Base-by-base conservation (phyloP, 2,113 vertebrate species). In the Hymenochirus boettgeri region DNA sequence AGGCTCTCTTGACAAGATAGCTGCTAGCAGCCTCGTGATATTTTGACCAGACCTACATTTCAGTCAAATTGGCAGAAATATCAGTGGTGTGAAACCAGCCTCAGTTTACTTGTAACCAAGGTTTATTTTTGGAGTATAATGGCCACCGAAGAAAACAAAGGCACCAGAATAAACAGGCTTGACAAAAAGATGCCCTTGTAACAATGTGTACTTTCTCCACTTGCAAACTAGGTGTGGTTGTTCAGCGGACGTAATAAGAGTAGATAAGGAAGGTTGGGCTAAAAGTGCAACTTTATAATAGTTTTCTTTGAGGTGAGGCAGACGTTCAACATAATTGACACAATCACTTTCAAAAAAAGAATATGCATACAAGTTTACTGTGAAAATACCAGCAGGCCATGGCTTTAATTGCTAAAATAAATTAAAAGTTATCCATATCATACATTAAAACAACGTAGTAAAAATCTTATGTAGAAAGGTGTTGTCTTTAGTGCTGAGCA, bases 271-370 rank as follows among this genome's bases (percentile, higher is more conserved):
- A 42, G 39, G 39, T 42, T n/a, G 39, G 3, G 12, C 17, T 42
- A 42, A n/a, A 42, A 42, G 39, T 42, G 17, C 39, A 42, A 42
- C 39, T 42, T 42, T 42, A 42, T 42, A 42, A 42, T 15, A n/a
- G 3, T 42, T n/a, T 42, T 6, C 2, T 42, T 3, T 42, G 39
- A 5, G 39, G 39, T 42, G 39, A 17, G 17, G 17, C 6, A 13
- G n/a, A n/a, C 8, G 2, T 2, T 13, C 39, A 42, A n/a, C 17
- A 42, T 42, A n/a, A 42, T 13, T 6, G 13, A 42, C 11, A 12
- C 39, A 2, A 7, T n/a, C 15, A 42, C 15, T 17, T 42, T 15
- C 7, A 3, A 42, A 42, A 10, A 31, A 5, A 6, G 29, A 31
- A 31, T n/a, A 31, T 31, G 5, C 29, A 31, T 10, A 31, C 10